These are phyloP conservation scores for Apodemia mormo DNA, from an alignment of 2,888 invertebrate genomes.

Conservation along the genomic window DNA sequence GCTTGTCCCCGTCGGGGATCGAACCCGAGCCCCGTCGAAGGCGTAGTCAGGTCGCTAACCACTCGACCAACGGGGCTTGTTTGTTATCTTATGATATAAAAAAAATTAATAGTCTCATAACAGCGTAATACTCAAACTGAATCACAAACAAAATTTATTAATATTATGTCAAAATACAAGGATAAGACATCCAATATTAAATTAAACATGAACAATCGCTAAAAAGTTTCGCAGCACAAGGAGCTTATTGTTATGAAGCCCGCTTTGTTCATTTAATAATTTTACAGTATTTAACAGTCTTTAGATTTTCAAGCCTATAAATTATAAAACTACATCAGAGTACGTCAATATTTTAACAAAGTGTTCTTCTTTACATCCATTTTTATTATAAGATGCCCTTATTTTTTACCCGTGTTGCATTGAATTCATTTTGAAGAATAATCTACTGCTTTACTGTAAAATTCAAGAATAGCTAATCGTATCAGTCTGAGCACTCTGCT, in stretches of 20 bases:
- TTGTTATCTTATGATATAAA: too few species aligned
- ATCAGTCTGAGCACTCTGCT: too few species aligned
- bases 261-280: conserved; percentile 9
- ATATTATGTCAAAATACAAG: neutral
- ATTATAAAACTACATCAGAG: conserved; percentile 6
- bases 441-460: too few species aligned
- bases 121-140: neutral
- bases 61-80: too few species aligned
- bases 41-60: too few species aligned
- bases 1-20: too few species aligned
- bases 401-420: too few species aligned
- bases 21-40: too few species aligned
- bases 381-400: neutral
- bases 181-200: conserved; percentile 5
- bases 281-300: conserved; percentile 12
- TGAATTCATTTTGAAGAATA: too few species aligned
- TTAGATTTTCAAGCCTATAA: conserved; percentile 5
- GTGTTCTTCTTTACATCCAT: neutral
- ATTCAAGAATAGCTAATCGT: too few species aligned
- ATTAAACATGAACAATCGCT: conserved; percentile 12
- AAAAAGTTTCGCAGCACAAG: conserved; percentile 8
- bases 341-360: neutral
- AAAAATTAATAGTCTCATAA: neutral
- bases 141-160: neutral
- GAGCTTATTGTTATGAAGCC: conserved; percentile 17